Base-by-base conservation (phyloP, 2,797 vertebrate genomes). In the Rhinella marina region DNA sequence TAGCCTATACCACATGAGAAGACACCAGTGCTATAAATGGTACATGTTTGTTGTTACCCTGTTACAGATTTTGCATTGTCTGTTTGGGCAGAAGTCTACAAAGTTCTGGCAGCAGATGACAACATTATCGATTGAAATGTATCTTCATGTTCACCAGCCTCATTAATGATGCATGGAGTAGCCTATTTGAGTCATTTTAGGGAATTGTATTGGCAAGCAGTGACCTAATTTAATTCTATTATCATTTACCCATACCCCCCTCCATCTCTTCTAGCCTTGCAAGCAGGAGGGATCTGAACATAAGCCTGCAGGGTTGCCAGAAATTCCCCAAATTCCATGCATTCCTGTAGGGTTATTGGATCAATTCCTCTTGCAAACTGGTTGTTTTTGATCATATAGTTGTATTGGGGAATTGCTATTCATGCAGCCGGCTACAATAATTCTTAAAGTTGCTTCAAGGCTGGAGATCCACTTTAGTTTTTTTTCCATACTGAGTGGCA, bases 251-350 rank as follows among this genome's bases (percentile, higher is more conserved):
- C 41, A 23, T 50, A 48, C 50, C 13, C 10, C 66, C 64, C 64
- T 19, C 41, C 5, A 41, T 41, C 41, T 41, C 41, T 8, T 2
- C 32, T 48, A 2, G 19, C 9, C 5, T 77, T 54, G 16, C 75
- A 77, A 77, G 50, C 27, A 52, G 50, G 12, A 77, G 75, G 23
- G 11, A 50, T 75, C 41, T 75, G 41, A 75, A 25, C 14, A 77
- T 77, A 77, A 54, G n/a, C 75, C 50, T 77, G 50, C 48, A 54
- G 73, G 73, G 21, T 48, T 50, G 75, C 23, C 2, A 7, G 21
- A 21, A 76, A 52, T 52, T 52, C 73, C 73, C 73, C n/a, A 75
- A 77, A 77, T 77, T 77, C 75, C 50, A 52, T 14, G 12, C 50
- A 77, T 77, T 77, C 75, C 10, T 75, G 41, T 50, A 23, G 11